Evolutionary conservation across 2,888 invertebrate genomes (phyloP).

Genomic region (Heliconius ismenius): DNA sequence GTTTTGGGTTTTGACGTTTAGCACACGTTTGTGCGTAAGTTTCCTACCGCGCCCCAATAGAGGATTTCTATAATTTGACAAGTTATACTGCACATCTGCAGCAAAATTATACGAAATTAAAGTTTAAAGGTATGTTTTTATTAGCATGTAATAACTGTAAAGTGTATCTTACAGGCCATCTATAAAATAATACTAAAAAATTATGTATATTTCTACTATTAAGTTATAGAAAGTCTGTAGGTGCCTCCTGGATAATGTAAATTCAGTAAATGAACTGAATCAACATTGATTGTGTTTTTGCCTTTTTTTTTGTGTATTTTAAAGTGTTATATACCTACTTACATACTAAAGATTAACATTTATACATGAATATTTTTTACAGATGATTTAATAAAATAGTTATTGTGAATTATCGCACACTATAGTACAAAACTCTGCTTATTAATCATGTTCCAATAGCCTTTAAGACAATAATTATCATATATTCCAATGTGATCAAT

Average conservation of each 20-base stretch:
- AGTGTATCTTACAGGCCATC: slow-evolving; percentile 24
- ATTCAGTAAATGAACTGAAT: slow-evolving; percentile 29
- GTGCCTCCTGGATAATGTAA: slow-evolving; percentile 4
- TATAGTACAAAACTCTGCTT: slow-evolving; percentile 71
- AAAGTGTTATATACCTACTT: slow-evolving; percentile 46
- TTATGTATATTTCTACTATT: neutral
- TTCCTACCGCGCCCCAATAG: slow-evolving; percentile 53
- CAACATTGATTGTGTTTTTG: slow-evolving; percentile 39
- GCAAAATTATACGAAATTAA: slow-evolving; percentile 30
- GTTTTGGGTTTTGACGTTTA: slow-evolving; percentile 58
- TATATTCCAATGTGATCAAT: slow-evolving; percentile 44
- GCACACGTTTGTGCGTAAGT: slow-evolving; percentile 55
- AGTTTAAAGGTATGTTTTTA: slow-evolving; percentile 31
- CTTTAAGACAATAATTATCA: slow-evolving; percentile 38
- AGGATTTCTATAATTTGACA: slow-evolving; percentile 50
- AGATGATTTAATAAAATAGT: slow-evolving; percentile 49
- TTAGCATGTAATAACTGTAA: slow-evolving; percentile 32
- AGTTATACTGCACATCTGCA: slow-evolving; percentile 44
- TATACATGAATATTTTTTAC: slow-evolving; percentile 44
- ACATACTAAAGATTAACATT: slow-evolving; percentile 54
- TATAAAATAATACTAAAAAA: slow-evolving; percentile 10
- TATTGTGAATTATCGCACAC: slow-evolving; percentile 67
- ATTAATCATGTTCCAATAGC: slow-evolving; percentile 65
- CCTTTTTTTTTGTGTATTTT: slow-evolving; percentile 49
- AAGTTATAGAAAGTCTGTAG: slow-evolving; percentile 23